Evolutionary conservation across 2,888 invertebrate species (phyloP), one percentile per base, ranked within the genome.

Genomic region (Perithous albicinctus): DNA sequence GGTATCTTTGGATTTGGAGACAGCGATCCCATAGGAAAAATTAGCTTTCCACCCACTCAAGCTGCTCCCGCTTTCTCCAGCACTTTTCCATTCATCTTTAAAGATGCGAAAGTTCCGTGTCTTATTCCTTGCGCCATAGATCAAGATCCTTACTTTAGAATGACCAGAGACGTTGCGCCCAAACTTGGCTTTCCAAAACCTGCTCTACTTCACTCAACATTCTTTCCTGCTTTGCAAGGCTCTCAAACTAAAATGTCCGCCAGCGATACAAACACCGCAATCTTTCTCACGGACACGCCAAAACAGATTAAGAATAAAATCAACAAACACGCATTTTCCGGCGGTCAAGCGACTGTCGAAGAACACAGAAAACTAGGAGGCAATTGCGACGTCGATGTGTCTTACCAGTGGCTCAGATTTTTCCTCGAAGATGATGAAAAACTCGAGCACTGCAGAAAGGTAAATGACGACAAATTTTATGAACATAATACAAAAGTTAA

Each of bases 101-200:
- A 95, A 0, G 94, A 95, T 67, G 95, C 95, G 89, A 96, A 96
- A 88, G 94, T 98, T 61, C 96, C 95, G 2, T 97, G 97, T 89
- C 94, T 98, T 2, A 98, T 99, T 84, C 99, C 99, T 0, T 99
- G 99, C 93, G 99, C 99, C 7, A 99, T 99, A 86, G 99, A 99
- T 94, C 99, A 99, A 95, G 99, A 99, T 94, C 99, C 99, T 0
- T 99, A 99, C 93, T 99, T 99, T 93, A 95, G 99, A 38, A 99
- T 99, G 99, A 97, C 98, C 0, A 95, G 99, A 72, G 99, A 99
- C 93, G 99, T 99, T n/a, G 98, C 99, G 0, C 98, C 99, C 0
- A 95, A 96, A 10, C 93, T 99, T 12, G 97, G 98, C 87, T 94
- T 95, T 93, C 95, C 96, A 15, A 98, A 99, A 93, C 98, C 99